Evolutionary conservation across 2,113 vertebrate genomes (phyloP).

Genomic region (Channa maculata): DNA sequence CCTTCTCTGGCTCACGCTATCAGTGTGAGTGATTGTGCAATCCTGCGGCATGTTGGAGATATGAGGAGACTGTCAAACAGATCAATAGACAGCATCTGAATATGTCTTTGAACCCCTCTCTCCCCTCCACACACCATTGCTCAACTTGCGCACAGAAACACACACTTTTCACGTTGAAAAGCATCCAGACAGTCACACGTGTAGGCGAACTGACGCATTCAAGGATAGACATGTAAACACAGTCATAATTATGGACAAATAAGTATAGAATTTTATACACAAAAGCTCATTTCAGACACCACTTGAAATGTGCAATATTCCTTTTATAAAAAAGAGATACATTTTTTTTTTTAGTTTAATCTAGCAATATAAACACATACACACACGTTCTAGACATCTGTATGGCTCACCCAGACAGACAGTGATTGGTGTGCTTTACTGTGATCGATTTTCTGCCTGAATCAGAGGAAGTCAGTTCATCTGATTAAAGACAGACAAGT

Average conservation of each 20-base stretch:
- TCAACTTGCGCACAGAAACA: constrained; percentile 1
- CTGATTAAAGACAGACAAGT: constrained; percentile 68
- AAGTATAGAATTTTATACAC: too few relatives aligned
- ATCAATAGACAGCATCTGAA: constrained; percentile 72
- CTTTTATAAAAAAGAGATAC: too few relatives aligned
- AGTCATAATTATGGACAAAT: too few relatives aligned
- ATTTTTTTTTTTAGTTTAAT: too few relatives aligned
- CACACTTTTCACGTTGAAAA: background rate
- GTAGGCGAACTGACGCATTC: background rate
- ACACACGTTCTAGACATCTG: background rate
- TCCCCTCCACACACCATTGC: background rate
- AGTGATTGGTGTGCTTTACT: constrained; percentile 36
- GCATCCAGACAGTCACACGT: background rate
- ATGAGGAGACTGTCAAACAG: constrained; percentile 79
- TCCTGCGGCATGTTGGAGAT: constrained; percentile 70
- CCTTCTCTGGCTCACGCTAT: constrained; percentile 49
- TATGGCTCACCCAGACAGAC: constrained; percentile 24
- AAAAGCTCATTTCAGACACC: too few relatives aligned
- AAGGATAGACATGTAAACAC: too few relatives aligned
- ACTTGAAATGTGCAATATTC: too few relatives aligned
- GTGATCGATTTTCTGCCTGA: constrained; percentile 65
- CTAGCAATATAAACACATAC: background rate
- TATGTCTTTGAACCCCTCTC: constrained; percentile 33
- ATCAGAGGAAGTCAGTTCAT: constrained; percentile 57
- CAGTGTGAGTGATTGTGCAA: constrained; percentile 78